Conservation (phyloP, 2,113 vertebrate genomes). For the Blennius ocellaris region DNA sequence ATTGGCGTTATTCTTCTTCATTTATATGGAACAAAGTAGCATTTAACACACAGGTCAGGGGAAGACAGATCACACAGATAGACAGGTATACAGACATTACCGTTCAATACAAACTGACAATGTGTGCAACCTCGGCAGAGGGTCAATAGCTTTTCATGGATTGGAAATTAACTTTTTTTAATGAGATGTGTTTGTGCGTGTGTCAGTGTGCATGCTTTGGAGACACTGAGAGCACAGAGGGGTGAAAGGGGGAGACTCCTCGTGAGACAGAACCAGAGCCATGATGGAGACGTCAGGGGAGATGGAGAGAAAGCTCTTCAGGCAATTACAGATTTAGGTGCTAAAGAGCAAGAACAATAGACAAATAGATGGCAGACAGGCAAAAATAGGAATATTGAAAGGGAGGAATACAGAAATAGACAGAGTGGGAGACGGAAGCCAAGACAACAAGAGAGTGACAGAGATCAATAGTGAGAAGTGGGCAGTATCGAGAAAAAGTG, state of each 20-base stretch:
- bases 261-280: conserved; percentile 2
- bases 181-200: conserved; percentile 34
- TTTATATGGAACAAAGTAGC: conserved; percentile 16
- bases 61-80: conserved; percentile 56
- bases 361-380: conserved; percentile 7
- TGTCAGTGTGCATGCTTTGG: conserved; percentile 1
- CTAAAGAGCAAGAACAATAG: conserved; percentile 20
- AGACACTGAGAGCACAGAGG: neutral
- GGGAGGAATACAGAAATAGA: conserved; percentile 6
- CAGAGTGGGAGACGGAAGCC: conserved; percentile 21
- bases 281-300: neutral
- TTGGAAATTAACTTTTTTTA: conserved; percentile 68
- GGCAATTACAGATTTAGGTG: conserved; percentile 3
- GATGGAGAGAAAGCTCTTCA: conserved; percentile 1
- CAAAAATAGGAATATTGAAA: conserved; percentile 36
- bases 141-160: conserved; percentile 65
- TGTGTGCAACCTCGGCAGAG: conserved; percentile 58
- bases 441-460: conserved; percentile 54
- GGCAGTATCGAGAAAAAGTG: conserved; percentile 58
- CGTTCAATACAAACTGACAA: conserved; percentile 58
- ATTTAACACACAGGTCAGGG: conserved; percentile 19
- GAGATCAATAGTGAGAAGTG: conserved; percentile 72
- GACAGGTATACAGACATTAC: conserved; percentile 47
- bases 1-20: conserved; percentile 50
- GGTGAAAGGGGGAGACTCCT: neutral